phyloP scores from a whole-genome alignment of 64 coral and sea anemone genomes.

The Dendronephthya gigantea region DNA sequence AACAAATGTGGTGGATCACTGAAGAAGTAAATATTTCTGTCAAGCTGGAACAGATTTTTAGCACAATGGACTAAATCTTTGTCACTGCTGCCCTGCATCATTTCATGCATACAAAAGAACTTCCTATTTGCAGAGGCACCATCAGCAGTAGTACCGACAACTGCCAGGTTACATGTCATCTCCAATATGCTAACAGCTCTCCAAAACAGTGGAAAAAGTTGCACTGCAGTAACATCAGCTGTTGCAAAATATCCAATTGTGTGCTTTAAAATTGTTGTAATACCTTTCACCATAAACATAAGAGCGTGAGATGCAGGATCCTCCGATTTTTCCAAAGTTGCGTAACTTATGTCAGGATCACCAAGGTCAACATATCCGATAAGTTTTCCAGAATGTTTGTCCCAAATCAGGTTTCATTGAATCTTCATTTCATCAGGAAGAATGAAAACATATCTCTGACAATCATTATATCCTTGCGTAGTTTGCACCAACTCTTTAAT shows the following conservation, averaged over 20 bases:
- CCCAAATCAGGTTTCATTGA: slow-evolving; percentile 34
- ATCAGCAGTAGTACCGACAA: not conserved
- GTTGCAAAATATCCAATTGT: not conserved
- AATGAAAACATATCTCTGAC: slow-evolving; percentile 40
- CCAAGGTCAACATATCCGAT: not conserved
- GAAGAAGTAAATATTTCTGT: not conserved
- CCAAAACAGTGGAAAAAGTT: not conserved
- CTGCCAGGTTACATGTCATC: not conserved
- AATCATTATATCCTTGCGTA: slow-evolving; percentile 14
- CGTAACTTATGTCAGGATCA: not conserved
- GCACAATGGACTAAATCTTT: too few species aligned
- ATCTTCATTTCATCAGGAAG: slow-evolving; percentile 47
- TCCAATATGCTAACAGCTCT: not conserved
- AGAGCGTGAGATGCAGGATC: not conserved
- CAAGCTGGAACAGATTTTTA: too few species aligned
- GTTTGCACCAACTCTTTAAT: slow-evolving; percentile 40
- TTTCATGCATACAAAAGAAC: not conserved
- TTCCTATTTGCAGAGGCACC: not conserved
- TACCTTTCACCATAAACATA: not conserved
- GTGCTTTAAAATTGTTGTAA: not conserved
- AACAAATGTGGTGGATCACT: not conserved
- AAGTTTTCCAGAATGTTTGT: slow-evolving; percentile 21
- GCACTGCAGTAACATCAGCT: not conserved
- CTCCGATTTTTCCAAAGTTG: not conserved
- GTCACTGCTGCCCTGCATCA: too few species aligned